Base-by-base conservation (phyloP, 2,888 invertebrate genomes). In the Euplagia quadripunctaria region DNA sequence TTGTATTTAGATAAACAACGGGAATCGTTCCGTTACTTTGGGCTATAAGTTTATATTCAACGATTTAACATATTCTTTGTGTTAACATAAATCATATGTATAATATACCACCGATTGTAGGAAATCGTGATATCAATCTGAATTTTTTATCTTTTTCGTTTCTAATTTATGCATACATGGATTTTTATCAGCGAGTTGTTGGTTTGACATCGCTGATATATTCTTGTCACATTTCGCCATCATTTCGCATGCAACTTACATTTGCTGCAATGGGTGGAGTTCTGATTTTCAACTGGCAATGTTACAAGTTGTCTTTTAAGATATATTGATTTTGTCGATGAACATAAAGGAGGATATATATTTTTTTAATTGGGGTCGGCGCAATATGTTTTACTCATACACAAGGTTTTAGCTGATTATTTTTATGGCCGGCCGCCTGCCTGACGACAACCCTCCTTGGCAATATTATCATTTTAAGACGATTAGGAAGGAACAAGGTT, bases 1-100 rank as follows among this genome's bases (percentile, higher is more conserved):
- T 1, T 63, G 69, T 49, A 66, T 70, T 74, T 65, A 71, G 71
- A 75, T 61, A 72, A 71, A 76, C 69, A 82, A 80, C 83, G 81
- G 82, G 66, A 80, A 64, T 31, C 31, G 65, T 77, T 31, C 81
- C 78, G 81, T 84, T 84, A 81, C 64, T 11, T 74, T 46, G 55
- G 63, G 68, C 71, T 63, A 71, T 41, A 65, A 77, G 74, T 77
- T 78, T 70, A 79, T 71, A 76, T 81, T 78, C 63, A 9, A 43
- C 42, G 17, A 42, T 64, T 46, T 46, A 46, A 46, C 43, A 7
- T 31, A 42, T 64, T 42, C 7, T 41, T 42, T 17, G 9, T 43
- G 20, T 61, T 58, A 42, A 64, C 4, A 64, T 20, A 64, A 5
- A 11, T 9, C 8, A 64, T 42, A 3, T 41, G 42, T 6, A 11